A percentile compares a stretch with the other conserved stretches of the same genome.
Conservation (phyloP, 2,888 invertebrate species). For the Rhyacophila evoluta region DNA sequence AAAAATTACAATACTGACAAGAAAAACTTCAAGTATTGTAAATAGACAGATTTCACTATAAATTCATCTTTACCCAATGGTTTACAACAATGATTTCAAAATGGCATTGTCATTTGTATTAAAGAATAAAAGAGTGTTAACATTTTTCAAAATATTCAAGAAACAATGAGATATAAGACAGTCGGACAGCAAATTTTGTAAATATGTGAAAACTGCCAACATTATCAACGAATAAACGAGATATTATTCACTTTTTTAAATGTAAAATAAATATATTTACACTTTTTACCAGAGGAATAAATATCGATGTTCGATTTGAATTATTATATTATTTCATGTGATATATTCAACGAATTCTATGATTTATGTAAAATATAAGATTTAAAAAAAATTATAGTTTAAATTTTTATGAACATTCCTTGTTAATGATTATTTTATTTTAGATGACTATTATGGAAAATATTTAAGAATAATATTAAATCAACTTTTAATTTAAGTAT, state of each 20-base stretch:
- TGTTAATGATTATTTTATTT: constrained; percentile 57
- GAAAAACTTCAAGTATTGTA: too few species aligned
- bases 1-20: too few species aligned
- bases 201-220: constrained; percentile 22
- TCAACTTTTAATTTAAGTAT: background rate
- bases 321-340: constrained; percentile 33
- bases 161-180: background rate
- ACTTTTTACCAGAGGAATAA: constrained; percentile 7
- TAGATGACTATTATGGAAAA: constrained; percentile 57
- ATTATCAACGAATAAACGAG: background rate
- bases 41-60: too few species aligned
- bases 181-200: background rate
- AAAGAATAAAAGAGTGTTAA: background rate
- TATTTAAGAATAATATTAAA: background rate
- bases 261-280: background rate
- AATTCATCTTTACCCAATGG: too few species aligned
- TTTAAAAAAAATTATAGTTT: constrained; percentile 54
- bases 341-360: constrained; percentile 30
- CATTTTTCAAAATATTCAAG: background rate
- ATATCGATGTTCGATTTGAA: background rate
- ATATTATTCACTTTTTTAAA: background rate
- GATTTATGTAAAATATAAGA: constrained; percentile 52
- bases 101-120: too few species aligned
- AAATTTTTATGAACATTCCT: background rate
- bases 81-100: too few species aligned